Percentiles rank a stretch among this genome's conserved stretches.
Evolutionary conservation across 1,140 invertebrate genomes (phyloP).

Genomic region (Andricus grossulariae): DNA sequence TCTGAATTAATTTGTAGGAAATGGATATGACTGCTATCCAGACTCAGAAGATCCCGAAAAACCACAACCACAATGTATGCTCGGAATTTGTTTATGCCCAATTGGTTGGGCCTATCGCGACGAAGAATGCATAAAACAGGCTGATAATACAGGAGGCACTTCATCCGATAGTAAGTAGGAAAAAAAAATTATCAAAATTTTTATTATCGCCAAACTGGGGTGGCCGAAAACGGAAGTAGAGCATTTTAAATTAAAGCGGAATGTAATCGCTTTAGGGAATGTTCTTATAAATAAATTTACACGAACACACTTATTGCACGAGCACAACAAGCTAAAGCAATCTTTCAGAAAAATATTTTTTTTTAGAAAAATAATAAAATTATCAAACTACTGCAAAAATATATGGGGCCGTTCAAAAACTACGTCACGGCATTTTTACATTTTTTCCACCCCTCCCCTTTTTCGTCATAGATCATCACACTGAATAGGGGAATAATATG

Average conservation of each 20-base stretch:
- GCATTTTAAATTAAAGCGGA: neutral
- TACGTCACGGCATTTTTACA: too few species aligned
- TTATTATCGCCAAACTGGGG: conserved; percentile 15
- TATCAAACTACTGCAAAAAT: neutral
- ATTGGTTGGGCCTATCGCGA: conserved; percentile 62
- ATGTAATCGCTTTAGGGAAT: neutral
- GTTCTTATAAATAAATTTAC: neutral
- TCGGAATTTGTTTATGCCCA: conserved; percentile 78
- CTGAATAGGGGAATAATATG: too few species aligned
- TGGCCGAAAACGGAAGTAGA: neutral
- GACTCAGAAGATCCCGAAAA: conserved; percentile 63
- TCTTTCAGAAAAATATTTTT: neutral
- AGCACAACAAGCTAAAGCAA: neutral
- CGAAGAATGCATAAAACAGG: conserved; percentile 59
- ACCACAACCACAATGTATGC: conserved; percentile 73
- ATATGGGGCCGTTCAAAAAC: too few species aligned
- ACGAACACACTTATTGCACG: neutral
- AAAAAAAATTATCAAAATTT: neutral
- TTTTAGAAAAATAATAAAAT: too few species aligned
- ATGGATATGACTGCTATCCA: conserved; percentile 80
- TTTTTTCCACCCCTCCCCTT: too few species aligned
- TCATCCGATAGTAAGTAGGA: neutral
- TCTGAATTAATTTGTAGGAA: conserved; percentile 71
- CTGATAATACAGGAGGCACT: conserved; percentile 45
- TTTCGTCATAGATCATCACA: too few species aligned